Evolutionary conservation across 2,888 invertebrate genomes (phyloP), one percentile per base, ranked within the genome.

Genomic region (Celastrina argiolus): DNA sequence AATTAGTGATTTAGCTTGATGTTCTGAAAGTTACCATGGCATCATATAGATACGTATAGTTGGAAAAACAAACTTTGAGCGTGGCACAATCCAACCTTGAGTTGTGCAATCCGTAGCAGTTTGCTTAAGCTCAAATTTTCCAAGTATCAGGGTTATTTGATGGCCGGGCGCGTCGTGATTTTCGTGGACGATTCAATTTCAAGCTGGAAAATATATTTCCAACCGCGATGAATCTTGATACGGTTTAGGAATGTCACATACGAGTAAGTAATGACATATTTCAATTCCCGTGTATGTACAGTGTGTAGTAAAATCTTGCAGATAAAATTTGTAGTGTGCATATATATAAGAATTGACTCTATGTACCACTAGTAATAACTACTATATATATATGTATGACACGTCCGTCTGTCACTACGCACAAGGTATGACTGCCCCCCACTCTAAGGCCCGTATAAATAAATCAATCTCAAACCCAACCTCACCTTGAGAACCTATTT

Each of bases 171-270:
- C 22, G 41, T 41, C 2, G 22, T 26, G 51, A 51, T 51, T 51
- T 22, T 22, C 51, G 3, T 51, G 51, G 51, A 7, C 51, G 51
- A 51, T 51, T 51, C 51, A 51, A 51, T 51, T 51, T 51, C 10
- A 2, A 51, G 14, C 51, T 51, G 22, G 22, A 22, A 41, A n/a
- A 51, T 51, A 18, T 51, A 51, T 51, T 51, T 51, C 22, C 51
- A 10, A 51, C 22, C 51, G n/a, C n/a, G n/a, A n/a, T n/a, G n/a
- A n/a, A 22, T 51, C 22, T 51, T 51, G 51, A 51, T 51, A 51
- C 51, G 22, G 22, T 51, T 51, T 1, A 16, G 14, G 22, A 12
- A 26, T 51, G 51, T 51, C 12, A 45, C 22, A 16, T 51, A 18
- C 42, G n/a, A n/a, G n/a, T n/a, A 31, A 7, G 31, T 31, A 31